phyloP scores from a whole-genome alignment of 1,140 invertebrate species.

The Drosophila ambigua region DNA sequence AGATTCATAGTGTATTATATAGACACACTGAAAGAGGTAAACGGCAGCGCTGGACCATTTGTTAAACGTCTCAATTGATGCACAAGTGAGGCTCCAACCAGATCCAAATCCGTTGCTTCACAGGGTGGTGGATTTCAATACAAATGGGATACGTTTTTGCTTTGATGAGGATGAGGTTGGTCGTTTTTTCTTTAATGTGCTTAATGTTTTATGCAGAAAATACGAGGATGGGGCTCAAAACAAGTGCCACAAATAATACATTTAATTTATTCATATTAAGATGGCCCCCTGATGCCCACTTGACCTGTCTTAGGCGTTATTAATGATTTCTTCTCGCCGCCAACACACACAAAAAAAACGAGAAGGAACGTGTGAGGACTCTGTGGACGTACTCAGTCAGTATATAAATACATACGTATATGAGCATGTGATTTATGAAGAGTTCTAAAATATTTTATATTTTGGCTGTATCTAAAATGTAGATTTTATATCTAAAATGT shows the following conservation, averaged over 20 bases:
- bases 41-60: slow-evolving; percentile 50
- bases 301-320: slow-evolving; percentile 11
- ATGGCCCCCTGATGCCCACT: slow-evolving; percentile 34
- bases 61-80: slow-evolving; percentile 75
- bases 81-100: slow-evolving; percentile 23
- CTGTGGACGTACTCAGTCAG: too few relatives aligned
- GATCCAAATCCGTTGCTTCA: neutral
- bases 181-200: slow-evolving; percentile 53
- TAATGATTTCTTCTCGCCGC: slow-evolving; percentile 14
- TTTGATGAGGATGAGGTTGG: neutral
- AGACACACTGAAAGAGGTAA: slow-evolving; percentile 46
- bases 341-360: neutral
- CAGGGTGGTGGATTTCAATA: neutral
- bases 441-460: too few relatives aligned
- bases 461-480: too few relatives aligned
- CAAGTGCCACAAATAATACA: slow-evolving; percentile 49
- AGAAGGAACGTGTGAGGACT: too few relatives aligned
- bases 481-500: too few relatives aligned
- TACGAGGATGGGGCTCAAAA: neutral
- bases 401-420: too few relatives aligned
- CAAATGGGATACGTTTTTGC: neutral
- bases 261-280: slow-evolving; percentile 67
- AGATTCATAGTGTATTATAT: slow-evolving; percentile 35
- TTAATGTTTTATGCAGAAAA: slow-evolving; percentile 68
- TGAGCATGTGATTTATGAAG: too few relatives aligned